Base-by-base conservation (phyloP, 2,888 invertebrate genomes). In the Tetramorium bicarinatum region DNA sequence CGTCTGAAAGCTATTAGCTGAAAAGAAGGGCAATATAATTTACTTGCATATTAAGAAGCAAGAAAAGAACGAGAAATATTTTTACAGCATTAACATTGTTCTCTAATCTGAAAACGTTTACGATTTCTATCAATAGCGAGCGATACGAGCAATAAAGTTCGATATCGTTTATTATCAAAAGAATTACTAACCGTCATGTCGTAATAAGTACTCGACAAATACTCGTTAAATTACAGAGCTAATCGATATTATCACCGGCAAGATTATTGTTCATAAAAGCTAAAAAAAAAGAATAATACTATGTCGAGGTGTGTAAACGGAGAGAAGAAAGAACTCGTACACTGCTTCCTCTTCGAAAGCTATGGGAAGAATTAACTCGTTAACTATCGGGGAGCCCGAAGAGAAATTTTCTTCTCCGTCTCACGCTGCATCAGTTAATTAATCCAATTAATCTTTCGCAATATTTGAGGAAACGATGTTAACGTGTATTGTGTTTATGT, bases 331-430 rank as follows among this genome's bases (percentile, higher is more conserved):
- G 1, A 44, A 54, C 44, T 54, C 67, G 44, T 29, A 21, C n/a
- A n/a, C n/a, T 54, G 8, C 41, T 77, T 67, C 41, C 54, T 56
- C 77, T 69, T 77, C 9, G 56, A 77, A 77, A 77, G 69, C 56
- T 77, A 67, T 29, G 44, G 29, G 41, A 67, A 56, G n/a, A 77
- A 44, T 29, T 56, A 44, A 56, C 29, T 44, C 15, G 66, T 54
- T 41, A 44, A 66, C 44, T 44, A 18, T 15, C 47, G 61, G 34
- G 25, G 18, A 41, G 6, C 47, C 2, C 11, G 13, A 54, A 15
- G 67, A 77, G 34, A 69, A 56, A 77, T 77, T 54, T 66, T 49
- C 41, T 38, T 9, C 49, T 54, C 25, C 52, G 29, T 66, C 25
- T 66, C 54, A 38, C 47, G 15, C 25, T 38, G 21, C 34, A 44